Evolutionary conservation across 2,888 invertebrate genomes (phyloP), one percentile per base, ranked within the genome.

Genomic region (Gymnocheta viridis): DNA sequence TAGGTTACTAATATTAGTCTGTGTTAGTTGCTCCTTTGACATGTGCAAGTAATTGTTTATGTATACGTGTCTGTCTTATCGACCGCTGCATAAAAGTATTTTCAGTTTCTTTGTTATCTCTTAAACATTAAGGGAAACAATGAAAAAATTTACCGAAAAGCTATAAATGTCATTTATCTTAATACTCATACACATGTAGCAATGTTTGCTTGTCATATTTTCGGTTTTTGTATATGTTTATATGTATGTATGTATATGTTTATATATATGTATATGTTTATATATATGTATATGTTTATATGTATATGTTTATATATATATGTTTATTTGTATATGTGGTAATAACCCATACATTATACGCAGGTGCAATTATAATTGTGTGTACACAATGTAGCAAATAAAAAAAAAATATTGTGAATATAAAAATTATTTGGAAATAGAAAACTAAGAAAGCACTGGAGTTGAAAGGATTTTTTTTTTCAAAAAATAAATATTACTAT

Each of bases 361-460:
- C 88, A 88, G 87, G 88, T 88, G 87, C 87, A 86, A 87, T 87
- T 86, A 86, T 87, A 76, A 86, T 77, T 72, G 73, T 87, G 82
- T 87, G 86, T 87, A 86, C 85, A 87, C 82, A 86, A 83, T 80
- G 84, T 69, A 69, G 62, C 66, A 72, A 66, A 69, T 24, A 56
- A 58, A 54, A 54, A 77, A 60, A 12, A 49, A 38, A 54, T 14
- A n/a, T 17, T 10, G 54, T 66, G 6, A 41, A 51, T 35, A 56
- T 54, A 35, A 51, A 82, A 82, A 44, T 58, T 77, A 44, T 60
- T 72, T 41, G 44, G 44, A 54, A 82, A 74, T 60, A n/a, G 44
- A 73, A 60, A 67, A 70, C 10, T 62, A 29, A 29, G 60, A 32
- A 47, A 7, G 47, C 54, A 69, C 29, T 35, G 29, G 12, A 66